Base-by-base conservation (phyloP, 2,797 vertebrate species). In the Cossypha dichroa region DNA sequence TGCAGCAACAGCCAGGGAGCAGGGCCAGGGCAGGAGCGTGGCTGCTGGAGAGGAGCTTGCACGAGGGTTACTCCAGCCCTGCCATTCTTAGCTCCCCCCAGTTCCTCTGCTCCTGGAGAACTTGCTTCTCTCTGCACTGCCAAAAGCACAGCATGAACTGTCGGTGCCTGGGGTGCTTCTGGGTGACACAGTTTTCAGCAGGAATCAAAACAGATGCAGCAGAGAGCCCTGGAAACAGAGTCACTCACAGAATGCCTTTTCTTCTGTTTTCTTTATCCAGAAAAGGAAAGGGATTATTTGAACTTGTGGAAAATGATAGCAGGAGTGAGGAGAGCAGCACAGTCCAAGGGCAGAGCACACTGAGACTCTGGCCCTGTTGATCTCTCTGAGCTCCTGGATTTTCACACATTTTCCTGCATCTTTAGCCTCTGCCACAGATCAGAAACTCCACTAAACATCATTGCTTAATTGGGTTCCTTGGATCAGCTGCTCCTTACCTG, bases 171-270 rank as follows among this genome's bases (percentile, higher is more conserved):
- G 59, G 51, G 40, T 84, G 55, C 48, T 58, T 87, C 92, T 89
- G 77, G 86, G 91, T 87, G 84, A 89, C 94, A 96, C 66, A 82
- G 45, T 66, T 91, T 73, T 54, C 70, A 52, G 66, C 2, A 4
- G 0, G 2, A 72, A 84, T 88, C 67, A 87, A 84, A 91, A 63
- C 76, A 93, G 51, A 45, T 0, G 0, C 34, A 6, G 8, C 66
- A 68, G 54, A 88, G 46, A 49, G n/a, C 26, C 66, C 73, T 86
- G 58, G 16, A 75, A 90, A 55, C 36, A 74, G 14, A 59, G 43
- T 41, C 51, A 22, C 33, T 64, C 83, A 36, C 25, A 68, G 22
- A 81, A 81, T 13, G n/a, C 0, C 0, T 77, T 76, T 60, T 45
- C 55, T 58, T 58, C 69, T 60, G 8, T 40, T 92, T 90, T 62